Evolutionary conservation across 2,797 vertebrate genomes (phyloP).

Genomic region (Pangasius djambal): DNA sequence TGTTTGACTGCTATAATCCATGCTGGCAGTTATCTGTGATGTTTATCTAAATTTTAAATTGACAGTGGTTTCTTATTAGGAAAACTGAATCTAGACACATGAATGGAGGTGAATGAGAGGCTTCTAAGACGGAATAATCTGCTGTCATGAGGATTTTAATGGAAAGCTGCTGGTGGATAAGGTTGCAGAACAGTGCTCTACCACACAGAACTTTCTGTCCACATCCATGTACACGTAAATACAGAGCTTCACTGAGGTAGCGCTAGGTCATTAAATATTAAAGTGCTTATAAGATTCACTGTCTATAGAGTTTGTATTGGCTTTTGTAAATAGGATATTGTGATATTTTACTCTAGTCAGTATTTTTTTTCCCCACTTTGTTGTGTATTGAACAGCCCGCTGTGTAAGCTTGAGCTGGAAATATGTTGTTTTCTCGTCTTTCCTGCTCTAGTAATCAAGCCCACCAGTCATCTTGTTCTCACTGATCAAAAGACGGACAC

Average conservation of each 20-base stretch:
- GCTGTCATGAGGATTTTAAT: slow-evolving; percentile 64
- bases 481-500: not conserved
- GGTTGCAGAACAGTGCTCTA: slow-evolving; percentile 63
- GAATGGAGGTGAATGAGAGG: slow-evolving; percentile 53
- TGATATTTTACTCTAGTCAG: not conserved
- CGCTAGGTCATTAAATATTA: not conserved
- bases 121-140: slow-evolving; percentile 64
- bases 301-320: not conserved
- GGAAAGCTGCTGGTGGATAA: slow-evolving; percentile 67
- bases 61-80: slow-evolving; percentile 14
- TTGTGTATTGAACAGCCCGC: not conserved
- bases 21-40: not conserved
- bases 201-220: slow-evolving; percentile 45
- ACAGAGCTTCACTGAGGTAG: not conserved
- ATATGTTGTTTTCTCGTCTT: not conserved
- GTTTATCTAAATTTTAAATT: slow-evolving; percentile 23
- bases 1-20: not conserved
- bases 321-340: not conserved
- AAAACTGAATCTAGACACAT: slow-evolving; percentile 1
- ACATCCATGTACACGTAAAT: not conserved
- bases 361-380: too few species aligned
- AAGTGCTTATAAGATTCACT: not conserved
- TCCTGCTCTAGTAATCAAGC: slow-evolving; percentile 7
- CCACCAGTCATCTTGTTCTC: slow-evolving; percentile 3
- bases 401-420: not conserved